These are phyloP conservation scores for Meteorus cinctellus DNA, from an alignment of 2,888 invertebrate genomes.

Conservation along the genomic window DNA sequence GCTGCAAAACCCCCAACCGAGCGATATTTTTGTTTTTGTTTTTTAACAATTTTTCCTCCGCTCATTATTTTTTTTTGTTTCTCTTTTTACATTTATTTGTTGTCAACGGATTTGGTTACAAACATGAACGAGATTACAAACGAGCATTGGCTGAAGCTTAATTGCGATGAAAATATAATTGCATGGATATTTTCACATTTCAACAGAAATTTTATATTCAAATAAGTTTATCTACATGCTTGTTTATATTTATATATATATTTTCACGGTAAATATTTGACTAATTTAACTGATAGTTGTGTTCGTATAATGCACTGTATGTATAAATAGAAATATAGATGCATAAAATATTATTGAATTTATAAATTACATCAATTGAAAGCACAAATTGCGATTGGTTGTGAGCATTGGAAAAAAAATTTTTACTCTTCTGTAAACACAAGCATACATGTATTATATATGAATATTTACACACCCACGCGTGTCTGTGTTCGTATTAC, in stretches of 20 bases:
- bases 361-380: not conserved
- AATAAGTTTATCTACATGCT: not conserved
- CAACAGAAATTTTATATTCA: not conserved
- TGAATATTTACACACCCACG: constrained; percentile 34
- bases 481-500: not conserved
- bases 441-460: not conserved
- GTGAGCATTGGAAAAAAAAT: not conserved
- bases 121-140: constrained; percentile 11
- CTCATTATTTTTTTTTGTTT: not conserved
- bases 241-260: too few relatives aligned
- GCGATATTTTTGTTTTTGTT: constrained; percentile 18
- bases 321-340: too few relatives aligned
- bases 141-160: not conserved
- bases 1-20: constrained; percentile 19
- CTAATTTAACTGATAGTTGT: not conserved
- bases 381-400: not conserved
- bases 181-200: constrained; percentile 25
- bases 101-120: constrained; percentile 9
- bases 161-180: constrained; percentile 11
- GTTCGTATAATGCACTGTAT: too few relatives aligned
- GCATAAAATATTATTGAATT: not conserved
- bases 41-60: not conserved
- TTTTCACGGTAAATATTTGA: not conserved
- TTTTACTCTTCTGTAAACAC: constrained; percentile 10
- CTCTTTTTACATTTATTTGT: not conserved